Conservation (phyloP, 1,140 invertebrate genomes). For the Trypoxylus dichotomus region DNA sequence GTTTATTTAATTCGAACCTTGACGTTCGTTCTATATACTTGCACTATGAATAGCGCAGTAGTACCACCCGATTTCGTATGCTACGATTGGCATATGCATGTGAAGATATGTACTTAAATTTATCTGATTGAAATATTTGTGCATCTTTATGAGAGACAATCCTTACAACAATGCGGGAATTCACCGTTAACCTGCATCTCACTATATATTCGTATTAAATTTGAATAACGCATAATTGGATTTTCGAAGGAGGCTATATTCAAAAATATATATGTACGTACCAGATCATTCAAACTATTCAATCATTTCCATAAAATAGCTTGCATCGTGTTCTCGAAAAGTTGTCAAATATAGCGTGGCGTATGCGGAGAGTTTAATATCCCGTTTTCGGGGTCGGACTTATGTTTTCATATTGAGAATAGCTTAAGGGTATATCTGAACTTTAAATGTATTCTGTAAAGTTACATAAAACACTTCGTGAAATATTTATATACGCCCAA, state of each 20-base stretch:
- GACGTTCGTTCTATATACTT: neutral
- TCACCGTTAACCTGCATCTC: too few relatives aligned
- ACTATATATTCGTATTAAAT: too few relatives aligned
- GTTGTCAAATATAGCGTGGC: neutral
- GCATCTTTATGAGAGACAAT: too few relatives aligned
- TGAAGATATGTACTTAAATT: too few relatives aligned
- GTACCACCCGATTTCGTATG: too few relatives aligned
- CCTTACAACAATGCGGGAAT: too few relatives aligned
- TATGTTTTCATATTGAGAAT: slow-evolving; percentile 30
- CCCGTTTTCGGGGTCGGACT: slow-evolving; percentile 15
- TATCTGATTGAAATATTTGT: too few relatives aligned
- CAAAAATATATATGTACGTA: neutral
- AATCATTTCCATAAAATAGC: slow-evolving; percentile 18
- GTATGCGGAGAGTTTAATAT: slow-evolving; percentile 8
- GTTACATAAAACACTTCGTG: slow-evolving; percentile 4
- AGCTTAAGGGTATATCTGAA: slow-evolving; percentile 20
- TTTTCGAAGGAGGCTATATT: neutral
- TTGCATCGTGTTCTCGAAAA: neutral
- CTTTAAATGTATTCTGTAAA: slow-evolving; percentile 24
- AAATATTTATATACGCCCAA: slow-evolving; percentile 9
- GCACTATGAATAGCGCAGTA: neutral
- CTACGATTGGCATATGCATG: too few relatives aligned
- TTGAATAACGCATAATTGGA: neutral
- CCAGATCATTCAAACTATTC: neutral
- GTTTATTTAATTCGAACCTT: neutral